Percentiles rank a stretch among this genome's conserved stretches.
These are phyloP conservation scores for Peromyscus eremicus DNA, from an alignment of 2,797 vertebrate species.

Conservation along the genomic window DNA sequence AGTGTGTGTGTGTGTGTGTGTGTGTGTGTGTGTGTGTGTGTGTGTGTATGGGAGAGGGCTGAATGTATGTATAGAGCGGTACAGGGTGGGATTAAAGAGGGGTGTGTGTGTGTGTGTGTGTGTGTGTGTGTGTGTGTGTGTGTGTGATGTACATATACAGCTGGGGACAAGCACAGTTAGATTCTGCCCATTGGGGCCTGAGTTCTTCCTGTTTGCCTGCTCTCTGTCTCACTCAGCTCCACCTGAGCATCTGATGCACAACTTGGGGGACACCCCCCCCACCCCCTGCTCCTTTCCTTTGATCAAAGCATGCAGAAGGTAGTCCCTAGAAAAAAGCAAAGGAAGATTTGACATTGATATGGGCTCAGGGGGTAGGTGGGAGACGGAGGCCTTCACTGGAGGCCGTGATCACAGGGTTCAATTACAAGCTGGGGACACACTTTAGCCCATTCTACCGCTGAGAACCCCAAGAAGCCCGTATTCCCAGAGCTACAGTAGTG, in stretches of 20 bases:
- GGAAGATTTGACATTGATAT: background rate
- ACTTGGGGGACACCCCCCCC: background rate
- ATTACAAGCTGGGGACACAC: background rate
- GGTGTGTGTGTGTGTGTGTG: background rate
- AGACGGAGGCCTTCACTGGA: background rate
- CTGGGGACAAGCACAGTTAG: background rate
- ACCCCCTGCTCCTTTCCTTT: background rate
- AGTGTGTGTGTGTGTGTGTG: too few species aligned
- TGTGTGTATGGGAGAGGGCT: background rate
- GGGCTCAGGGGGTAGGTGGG: background rate
- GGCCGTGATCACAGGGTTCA: background rate
- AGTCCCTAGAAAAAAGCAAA: background rate
- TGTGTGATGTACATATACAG: too few species aligned
- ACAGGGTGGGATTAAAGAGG: background rate
- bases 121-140: background rate
- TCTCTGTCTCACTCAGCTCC: background rate
- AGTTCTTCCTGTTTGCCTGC: background rate
- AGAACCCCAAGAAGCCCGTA: background rate
- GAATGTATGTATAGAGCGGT: background rate
- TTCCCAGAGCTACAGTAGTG: background rate
- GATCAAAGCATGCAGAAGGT: constrained; percentile 27
- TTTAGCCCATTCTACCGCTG: background rate
- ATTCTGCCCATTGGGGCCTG: background rate
- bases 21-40: background rate
- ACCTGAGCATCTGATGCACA: background rate